phyloP scores from a whole-genome alignment of 2,888 invertebrate species.

The Clivina fossor region DNA sequence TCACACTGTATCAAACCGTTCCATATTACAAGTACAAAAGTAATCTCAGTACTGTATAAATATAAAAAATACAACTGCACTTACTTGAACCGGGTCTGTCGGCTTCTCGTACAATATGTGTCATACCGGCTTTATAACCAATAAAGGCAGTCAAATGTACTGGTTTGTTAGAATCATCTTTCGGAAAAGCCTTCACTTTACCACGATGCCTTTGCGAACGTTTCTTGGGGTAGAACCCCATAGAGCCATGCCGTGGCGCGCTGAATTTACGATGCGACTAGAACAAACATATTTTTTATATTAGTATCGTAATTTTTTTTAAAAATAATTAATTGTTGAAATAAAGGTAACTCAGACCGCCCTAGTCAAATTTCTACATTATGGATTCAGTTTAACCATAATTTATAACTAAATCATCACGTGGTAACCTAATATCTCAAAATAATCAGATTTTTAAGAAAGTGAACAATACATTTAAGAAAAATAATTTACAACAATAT shows the following conservation, averaged over 20 bases:
- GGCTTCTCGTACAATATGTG: conserved; percentile 97
- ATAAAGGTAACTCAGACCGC: conserved; percentile 64
- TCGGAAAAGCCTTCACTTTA: conserved; percentile 99
- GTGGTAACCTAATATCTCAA: conserved; percentile 72
- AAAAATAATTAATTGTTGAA: conserved; percentile 4
- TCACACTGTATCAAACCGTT: conserved; percentile 41
- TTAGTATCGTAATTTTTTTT: conserved; percentile 5
- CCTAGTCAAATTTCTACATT: conserved; percentile 70
- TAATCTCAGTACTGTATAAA: conserved; percentile 47
- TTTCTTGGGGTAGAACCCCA: conserved; percentile 99
- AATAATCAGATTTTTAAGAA: too few relatives aligned
- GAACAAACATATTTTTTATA: conserved; percentile 42
- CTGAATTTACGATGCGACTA: conserved; percentile 99
- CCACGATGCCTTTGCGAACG: conserved; percentile 96
- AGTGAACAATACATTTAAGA: too few relatives aligned
- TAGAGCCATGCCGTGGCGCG: conserved; percentile 98
- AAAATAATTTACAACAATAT: too few relatives aligned
- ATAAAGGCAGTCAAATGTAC: conserved; percentile 97
- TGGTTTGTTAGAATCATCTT: conserved; percentile 94
- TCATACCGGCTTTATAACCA: conserved; percentile 99
- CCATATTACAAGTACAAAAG: conserved; percentile 50
- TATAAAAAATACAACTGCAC: conserved; percentile 54
- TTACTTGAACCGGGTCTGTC: conserved; percentile 98
- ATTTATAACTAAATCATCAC: too few relatives aligned
- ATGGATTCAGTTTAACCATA: conserved; percentile 70